A percentile compares a stretch with the other conserved stretches of the same genome.
Evolutionary conservation across 2,888 invertebrate species (phyloP).

Genomic region (Teinopalpus imperialis): DNA sequence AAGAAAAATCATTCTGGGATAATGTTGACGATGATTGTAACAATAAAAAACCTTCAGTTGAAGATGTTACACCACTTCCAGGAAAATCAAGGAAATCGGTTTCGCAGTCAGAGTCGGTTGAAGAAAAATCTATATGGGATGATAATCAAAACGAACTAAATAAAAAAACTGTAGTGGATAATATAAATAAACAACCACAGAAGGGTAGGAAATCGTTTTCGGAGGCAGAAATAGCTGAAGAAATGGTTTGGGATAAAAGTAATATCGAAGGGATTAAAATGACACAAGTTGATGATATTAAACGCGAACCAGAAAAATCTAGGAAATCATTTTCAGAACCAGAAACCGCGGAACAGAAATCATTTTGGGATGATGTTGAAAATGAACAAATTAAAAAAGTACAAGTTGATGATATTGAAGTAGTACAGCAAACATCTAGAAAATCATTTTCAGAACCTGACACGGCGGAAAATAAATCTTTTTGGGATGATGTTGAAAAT

Average conservation of each 20-base stretch:
- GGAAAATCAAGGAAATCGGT: constrained; percentile 43
- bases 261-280: constrained; percentile 40
- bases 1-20: constrained; percentile 65
- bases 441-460: constrained; percentile 55
- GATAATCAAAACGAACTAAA: constrained; percentile 52
- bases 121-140: constrained; percentile 66
- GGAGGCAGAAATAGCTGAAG: constrained; percentile 41
- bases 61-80: constrained; percentile 45
- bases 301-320: constrained; percentile 31
- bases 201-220: constrained; percentile 41
- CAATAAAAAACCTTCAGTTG: constrained; percentile 41
- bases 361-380: constrained; percentile 52
- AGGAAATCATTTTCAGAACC: constrained; percentile 45
- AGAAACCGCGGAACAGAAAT: constrained; percentile 50
- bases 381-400: constrained; percentile 41
- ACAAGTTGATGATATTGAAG: constrained; percentile 38
- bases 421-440: constrained; percentile 43
- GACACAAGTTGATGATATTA: constrained; percentile 33
- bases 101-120: constrained; percentile 51
- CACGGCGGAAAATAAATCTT: constrained; percentile 50
- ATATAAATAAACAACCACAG: constrained; percentile 38
- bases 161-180: constrained; percentile 45
- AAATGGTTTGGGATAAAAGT: constrained; percentile 48
- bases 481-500: constrained; percentile 63
- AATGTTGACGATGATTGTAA: constrained; percentile 47